These are phyloP conservation scores for Urechis unicinctus DNA, from an alignment of 2,888 invertebrate genomes.

Conservation along the genomic window DNA sequence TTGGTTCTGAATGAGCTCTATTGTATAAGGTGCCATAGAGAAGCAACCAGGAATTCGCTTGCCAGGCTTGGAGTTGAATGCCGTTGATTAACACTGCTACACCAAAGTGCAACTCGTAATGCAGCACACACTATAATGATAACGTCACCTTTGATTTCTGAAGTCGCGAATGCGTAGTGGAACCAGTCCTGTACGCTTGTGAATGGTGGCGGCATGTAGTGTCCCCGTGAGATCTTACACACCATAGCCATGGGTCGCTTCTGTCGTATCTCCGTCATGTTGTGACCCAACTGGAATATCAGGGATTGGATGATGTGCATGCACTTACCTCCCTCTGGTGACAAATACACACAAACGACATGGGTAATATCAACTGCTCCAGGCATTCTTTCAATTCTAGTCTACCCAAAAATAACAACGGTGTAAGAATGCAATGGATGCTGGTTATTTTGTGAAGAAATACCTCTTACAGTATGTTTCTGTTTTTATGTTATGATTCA, in stretches of 20 bases:
- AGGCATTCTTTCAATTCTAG: too few relatives aligned
- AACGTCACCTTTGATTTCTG: constrained; percentile 79
- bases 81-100: neutral
- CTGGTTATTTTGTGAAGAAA: too few relatives aligned
- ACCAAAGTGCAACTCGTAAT: neutral
- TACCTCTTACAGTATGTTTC: too few relatives aligned
- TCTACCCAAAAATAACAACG: too few relatives aligned
- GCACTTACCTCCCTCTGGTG: constrained; percentile 16
- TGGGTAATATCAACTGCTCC: too few relatives aligned
- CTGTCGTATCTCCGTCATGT: constrained; percentile 47
- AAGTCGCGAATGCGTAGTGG: constrained; percentile 88
- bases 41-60: too few relatives aligned
- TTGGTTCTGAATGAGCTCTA: too few relatives aligned
- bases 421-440: too few relatives aligned
- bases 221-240: constrained; percentile 81
- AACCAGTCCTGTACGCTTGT: constrained; percentile 94
- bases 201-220: constrained; percentile 92
- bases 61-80: too few relatives aligned
- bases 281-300: constrained; percentile 78
- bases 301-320: constrained; percentile 78
- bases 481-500: too few relatives aligned
- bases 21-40: too few relatives aligned
- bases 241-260: constrained; percentile 80
- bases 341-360: constrained; percentile 54
- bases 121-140: neutral